A percentile compares a stretch with the other conserved stretches of the same genome.
phyloP scores from a whole-genome alignment of 2,888 invertebrate species.

The Lepidocyrtoides sp. region DNA sequence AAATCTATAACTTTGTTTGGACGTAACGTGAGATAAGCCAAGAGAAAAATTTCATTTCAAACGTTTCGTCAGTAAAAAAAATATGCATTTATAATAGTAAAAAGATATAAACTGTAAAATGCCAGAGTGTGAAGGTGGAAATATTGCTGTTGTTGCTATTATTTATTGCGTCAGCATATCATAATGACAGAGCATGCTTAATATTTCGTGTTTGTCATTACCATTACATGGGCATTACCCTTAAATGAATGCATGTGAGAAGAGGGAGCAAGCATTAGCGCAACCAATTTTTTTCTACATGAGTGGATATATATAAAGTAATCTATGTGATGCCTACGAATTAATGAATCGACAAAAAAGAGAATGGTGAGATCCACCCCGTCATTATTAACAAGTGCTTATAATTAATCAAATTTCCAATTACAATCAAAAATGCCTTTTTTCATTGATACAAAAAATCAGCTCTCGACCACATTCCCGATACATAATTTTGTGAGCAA shows the following conservation, averaged over 20 bases:
- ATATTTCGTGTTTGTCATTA: conserved; percentile 59
- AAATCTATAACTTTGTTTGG: neutral
- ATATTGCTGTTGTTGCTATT: conserved; percentile 39
- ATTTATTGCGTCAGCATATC: conserved; percentile 61
- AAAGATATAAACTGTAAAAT: conserved; percentile 27
- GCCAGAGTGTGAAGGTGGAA: conserved; percentile 44
- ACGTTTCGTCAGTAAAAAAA: conserved; percentile 6
- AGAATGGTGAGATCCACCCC: conserved; percentile 81
- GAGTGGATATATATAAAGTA: neutral
- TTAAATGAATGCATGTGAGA: neutral
- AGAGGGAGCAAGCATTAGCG: neutral
- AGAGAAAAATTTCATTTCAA: conserved; percentile 29
- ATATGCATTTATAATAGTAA: neutral
- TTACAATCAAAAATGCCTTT: conserved; percentile 83
- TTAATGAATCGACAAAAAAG: conserved; percentile 65
- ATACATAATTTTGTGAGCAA: conserved; percentile 48
- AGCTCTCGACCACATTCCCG: conserved; percentile 16
- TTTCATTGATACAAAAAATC: conserved; percentile 64
- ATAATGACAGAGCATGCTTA: conserved; percentile 55
- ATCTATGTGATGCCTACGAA: conserved; percentile 16
- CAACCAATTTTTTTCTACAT: conserved; percentile 31
- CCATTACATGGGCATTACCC: conserved; percentile 54
- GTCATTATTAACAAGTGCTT: conserved; percentile 84
- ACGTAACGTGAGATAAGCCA: neutral
- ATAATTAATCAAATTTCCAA: conserved; percentile 85